Evolutionary conservation across 2,113 vertebrate species (phyloP).

Genomic region (Osmerus eperlanus): DNA sequence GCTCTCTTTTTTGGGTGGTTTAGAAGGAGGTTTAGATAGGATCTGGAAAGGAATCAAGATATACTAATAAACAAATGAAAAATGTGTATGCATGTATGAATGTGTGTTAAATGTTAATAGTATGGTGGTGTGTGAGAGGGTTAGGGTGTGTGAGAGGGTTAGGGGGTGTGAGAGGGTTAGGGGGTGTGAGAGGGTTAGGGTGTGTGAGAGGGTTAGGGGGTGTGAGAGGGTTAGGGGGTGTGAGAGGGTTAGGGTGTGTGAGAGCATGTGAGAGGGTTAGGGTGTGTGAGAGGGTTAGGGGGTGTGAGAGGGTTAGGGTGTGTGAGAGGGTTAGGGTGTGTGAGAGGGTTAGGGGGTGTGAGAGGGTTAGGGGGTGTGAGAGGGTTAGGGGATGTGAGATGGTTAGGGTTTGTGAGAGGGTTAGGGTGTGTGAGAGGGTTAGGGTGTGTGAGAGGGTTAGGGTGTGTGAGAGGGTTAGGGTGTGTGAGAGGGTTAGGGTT

Average conservation of each 20-base stretch:
- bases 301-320: no score
- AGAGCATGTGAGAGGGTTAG: neutral
- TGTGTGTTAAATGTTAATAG: no score
- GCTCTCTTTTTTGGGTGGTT: conserved; percentile 65
- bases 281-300: neutral
- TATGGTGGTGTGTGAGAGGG: no score
- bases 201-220: neutral
- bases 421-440: neutral
- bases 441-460: neutral
- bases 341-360: neutral
- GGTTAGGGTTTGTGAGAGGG: neutral
- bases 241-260: no score
- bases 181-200: no score
- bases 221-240: neutral
- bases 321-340: neutral
- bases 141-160: neutral
- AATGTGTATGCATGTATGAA: neutral
- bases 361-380: neutral
- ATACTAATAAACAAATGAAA: neutral
- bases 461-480: neutral
- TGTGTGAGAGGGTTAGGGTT: neutral
- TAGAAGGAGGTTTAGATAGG: conserved; percentile 66
- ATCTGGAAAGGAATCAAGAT: conserved; percentile 36
- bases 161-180: neutral
- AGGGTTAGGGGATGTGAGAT: neutral